These are phyloP conservation scores for Brachystomella parvula DNA, from an alignment of 1,140 invertebrate species.

Conservation along the genomic window DNA sequence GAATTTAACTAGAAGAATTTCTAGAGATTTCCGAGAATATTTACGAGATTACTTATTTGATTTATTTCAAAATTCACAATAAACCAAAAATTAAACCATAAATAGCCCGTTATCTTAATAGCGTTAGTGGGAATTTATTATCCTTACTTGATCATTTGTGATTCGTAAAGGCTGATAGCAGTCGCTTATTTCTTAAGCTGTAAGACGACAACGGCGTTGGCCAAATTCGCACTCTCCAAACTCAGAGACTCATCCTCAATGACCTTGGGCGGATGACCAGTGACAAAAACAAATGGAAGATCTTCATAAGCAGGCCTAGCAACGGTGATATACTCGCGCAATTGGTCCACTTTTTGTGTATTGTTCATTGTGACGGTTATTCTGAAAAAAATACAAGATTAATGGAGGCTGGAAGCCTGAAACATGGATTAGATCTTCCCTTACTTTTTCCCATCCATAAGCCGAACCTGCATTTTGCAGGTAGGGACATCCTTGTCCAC, in stretches of 20 bases:
- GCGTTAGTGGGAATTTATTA: too few species aligned
- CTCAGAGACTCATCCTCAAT: not conserved
- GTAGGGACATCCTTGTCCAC: not conserved
- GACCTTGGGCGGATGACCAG: not conserved
- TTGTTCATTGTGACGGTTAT: not conserved
- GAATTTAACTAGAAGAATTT: too few species aligned
- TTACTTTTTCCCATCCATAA: constrained; percentile 7
- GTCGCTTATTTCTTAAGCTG: not conserved
- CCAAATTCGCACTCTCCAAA: not conserved
- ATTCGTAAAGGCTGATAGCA: too few species aligned
- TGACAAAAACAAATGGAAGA: not conserved
- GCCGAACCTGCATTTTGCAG: constrained; percentile 9
- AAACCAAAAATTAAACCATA: too few species aligned
- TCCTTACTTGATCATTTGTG: too few species aligned
- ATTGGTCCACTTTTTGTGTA: not conserved
- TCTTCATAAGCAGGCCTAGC: not conserved
- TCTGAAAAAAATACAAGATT: not conserved
- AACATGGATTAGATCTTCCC: not conserved
- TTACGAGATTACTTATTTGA: too few species aligned
- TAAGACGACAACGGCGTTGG: not conserved
- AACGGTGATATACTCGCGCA: constrained; percentile 5
- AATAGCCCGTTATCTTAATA: too few species aligned
- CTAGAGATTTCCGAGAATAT: too few species aligned
- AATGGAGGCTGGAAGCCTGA: not conserved
- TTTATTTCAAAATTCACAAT: too few species aligned